Evolutionary conservation across 2,888 invertebrate genomes (phyloP), one percentile per base, ranked within the genome.

Genomic region (Cosmorhoe ocellata): DNA sequence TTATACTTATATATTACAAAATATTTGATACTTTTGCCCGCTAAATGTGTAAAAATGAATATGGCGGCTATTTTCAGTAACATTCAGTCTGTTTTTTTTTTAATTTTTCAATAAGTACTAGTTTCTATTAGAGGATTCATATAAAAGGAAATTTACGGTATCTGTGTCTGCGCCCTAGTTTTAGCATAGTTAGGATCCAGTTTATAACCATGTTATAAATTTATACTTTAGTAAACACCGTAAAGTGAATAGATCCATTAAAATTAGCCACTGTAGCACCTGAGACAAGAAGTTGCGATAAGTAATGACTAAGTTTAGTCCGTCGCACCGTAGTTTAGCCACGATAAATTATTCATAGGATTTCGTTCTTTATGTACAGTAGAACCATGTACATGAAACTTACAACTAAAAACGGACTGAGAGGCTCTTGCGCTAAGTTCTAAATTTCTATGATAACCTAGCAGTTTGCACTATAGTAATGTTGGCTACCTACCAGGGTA

Each of bases 201-300:
- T 36, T 10, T 36, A n/a, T n/a, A 24, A 40, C 30, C 12, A 13
- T 36, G 30, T 47, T 30, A 36, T 30, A 40, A 47, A 41, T 28
- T 8, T 2, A 31, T 41, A 36, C 11, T 38, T 7, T 10, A n/a
- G 36, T 36, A 6, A 41, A 31, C 30, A 31, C 13, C 5, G 49
- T 56, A 56, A 58, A 64, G 57, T 58, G 56, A 58, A 60, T 59
- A 57, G 49, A 62, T 61, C 59, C 64, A 66, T 68, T 64, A 64
- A 61, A 58, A 61, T 65, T 60, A 60, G 45, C 37, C 41, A 33
- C 26, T 40, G 41, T 48, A 43, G 37, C 66, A 69, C 69, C 69
- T 67, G 69, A 55, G 64, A 28, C 61, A n/a, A 22, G 13, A 50
- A 61, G 38, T 54, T 22, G 44, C 37, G 40, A 28, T 41, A 56